Base-by-base conservation (phyloP, 2,888 invertebrate genomes). In the Tribolium freemani region DNA sequence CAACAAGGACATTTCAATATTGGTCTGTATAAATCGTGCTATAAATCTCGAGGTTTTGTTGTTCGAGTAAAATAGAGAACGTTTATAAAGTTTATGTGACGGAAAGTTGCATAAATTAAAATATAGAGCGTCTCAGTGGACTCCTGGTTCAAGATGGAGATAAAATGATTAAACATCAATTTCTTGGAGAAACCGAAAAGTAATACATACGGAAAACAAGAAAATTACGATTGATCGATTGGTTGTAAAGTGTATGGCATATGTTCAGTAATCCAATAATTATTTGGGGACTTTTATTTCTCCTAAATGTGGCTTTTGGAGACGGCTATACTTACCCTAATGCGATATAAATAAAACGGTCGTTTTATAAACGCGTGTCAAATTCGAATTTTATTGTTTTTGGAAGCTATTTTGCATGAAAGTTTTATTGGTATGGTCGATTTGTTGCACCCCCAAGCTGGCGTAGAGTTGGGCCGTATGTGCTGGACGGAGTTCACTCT, bases 311-410 rank as follows among this genome's bases (percentile, higher is more conserved):
- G 57, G 44, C 44, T 58, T 58, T 20, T n/a, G 44, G 9, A 9
- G 57, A 45, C 44, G 57, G 44, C 30, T 8, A 60, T 48, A 46
- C 11, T 45, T n/a, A 20, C 30, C 48, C 10, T 48, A 60, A 48
- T 48, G 60, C 11, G 26, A 21, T 20, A 60, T 60, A 60, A 60
- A 60, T 58, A 58, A 60, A 60, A 60, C 16, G 60, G 46, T 10
- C 11, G 26, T 60, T 60, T 60, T 48, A 60, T 46, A 60, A 60
- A 48, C 63, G 63, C 5, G 5, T 63, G 63, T 50, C 63, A 63
- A 38, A 51, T 63, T 16, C 16, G 30, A 63, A 63, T 63, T 63
- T 50, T 63, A 63, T 51, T 63, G 50, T 63, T 63, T 63, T 51
- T 9, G 38, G 13, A 31, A 5, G 63, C 50, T 51, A 51, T 63